phyloP scores from a whole-genome alignment of 2,888 invertebrate species.

The Xestia ashworthii region DNA sequence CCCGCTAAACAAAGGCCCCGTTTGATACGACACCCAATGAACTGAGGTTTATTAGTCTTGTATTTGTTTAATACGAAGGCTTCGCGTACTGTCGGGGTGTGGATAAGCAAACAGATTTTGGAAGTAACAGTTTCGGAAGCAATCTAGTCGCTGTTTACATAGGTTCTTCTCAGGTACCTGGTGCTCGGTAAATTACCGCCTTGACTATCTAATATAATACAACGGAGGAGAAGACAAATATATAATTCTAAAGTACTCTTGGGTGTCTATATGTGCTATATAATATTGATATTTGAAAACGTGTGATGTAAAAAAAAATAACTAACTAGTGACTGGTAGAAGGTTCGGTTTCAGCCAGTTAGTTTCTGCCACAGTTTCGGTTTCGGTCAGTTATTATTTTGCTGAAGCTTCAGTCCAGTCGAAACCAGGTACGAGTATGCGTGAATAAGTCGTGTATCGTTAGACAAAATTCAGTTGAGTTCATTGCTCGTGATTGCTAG shows the following conservation, averaged over 20 bases:
- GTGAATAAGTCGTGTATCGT: background rate
- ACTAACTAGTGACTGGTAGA: background rate
- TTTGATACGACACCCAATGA: conserved; percentile 72
- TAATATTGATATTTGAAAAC: background rate
- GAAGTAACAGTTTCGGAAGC: conserved; percentile 78
- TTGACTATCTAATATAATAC: conserved; percentile 16
- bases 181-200: conserved; percentile 53
- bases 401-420: background rate
- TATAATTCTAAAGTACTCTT: background rate
- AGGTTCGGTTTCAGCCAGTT: background rate
- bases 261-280: background rate
- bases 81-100: conserved; percentile 66
- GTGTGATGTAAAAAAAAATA: background rate
- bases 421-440: background rate
- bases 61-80: conserved; percentile 77
- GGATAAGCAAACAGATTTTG: conserved; percentile 76
- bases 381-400: background rate
- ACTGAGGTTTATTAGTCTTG: conserved; percentile 78
- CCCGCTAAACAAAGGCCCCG: conserved; percentile 64
- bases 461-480: background rate
- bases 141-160: conserved; percentile 76
- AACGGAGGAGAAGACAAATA: background rate
- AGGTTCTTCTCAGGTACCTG: conserved; percentile 68
- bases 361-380: background rate
- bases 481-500: background rate